Conservation (phyloP, 1,140 invertebrate species). For the Drosophila bipectinata region DNA sequence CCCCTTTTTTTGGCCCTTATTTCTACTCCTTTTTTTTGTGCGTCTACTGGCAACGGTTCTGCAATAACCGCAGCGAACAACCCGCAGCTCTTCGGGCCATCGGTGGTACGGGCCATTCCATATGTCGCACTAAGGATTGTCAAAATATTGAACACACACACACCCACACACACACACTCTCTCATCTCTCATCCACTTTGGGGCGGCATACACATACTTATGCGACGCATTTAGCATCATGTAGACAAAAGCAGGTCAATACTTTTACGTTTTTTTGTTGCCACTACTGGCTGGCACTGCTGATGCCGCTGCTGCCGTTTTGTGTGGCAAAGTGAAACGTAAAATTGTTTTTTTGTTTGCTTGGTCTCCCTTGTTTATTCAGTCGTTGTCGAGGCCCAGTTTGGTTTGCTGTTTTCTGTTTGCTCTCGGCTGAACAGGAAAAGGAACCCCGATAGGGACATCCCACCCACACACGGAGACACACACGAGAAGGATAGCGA, state of each 20-base stretch:
- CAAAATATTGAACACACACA: slow-evolving; percentile 59
- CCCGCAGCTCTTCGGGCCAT: slow-evolving; percentile 45
- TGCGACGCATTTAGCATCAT: slow-evolving; percentile 40
- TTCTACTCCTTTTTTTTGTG: slow-evolving; percentile 2
- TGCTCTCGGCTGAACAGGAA: slow-evolving; percentile 32
- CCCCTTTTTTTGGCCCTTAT: background rate
- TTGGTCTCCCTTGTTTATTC: slow-evolving; percentile 72
- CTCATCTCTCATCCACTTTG: no score
- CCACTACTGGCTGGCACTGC: slow-evolving; percentile 2
- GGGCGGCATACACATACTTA: slow-evolving; percentile 9
- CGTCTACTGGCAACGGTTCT: slow-evolving; percentile 16
- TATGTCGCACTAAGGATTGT: slow-evolving; percentile 58
- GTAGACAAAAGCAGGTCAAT: slow-evolving; percentile 62
- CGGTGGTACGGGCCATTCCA: slow-evolving; percentile 28
- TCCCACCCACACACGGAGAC: background rate
- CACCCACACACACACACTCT: slow-evolving; percentile 1
- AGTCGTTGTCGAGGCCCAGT: slow-evolving; percentile 59
- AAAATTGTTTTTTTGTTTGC: slow-evolving; percentile 74
- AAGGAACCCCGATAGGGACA: slow-evolving; percentile 29
- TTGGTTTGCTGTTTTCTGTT: slow-evolving; percentile 44
- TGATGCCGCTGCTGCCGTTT: background rate
- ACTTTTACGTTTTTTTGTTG: slow-evolving; percentile 46
- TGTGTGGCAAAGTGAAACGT: slow-evolving; percentile 53
- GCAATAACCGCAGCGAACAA: slow-evolving; percentile 42
- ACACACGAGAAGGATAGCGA: background rate